Percentiles rank a stretch among this genome's conserved stretches.
These are phyloP conservation scores for Xanthia icteritia DNA, from an alignment of 2,888 invertebrate species.

Conservation along the genomic window DNA sequence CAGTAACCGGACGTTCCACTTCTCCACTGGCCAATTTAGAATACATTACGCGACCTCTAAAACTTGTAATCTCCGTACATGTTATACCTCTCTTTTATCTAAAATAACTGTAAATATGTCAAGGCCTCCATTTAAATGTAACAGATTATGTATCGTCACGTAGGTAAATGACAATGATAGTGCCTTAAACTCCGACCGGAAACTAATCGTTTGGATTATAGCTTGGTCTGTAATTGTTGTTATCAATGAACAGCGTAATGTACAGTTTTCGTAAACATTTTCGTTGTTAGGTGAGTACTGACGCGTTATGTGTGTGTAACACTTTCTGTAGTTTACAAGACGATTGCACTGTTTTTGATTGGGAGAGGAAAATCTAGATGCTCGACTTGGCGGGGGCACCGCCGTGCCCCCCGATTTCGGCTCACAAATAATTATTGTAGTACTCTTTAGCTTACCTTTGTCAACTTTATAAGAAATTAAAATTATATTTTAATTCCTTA, in stretches of 20 bases:
- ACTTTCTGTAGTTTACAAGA: slow-evolving; percentile 32
- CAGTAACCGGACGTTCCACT: slow-evolving; percentile 23
- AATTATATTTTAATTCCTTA: too few relatives aligned
- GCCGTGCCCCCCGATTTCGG: background rate
- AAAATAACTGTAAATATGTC: slow-evolving; percentile 58
- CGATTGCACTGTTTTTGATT: slow-evolving; percentile 2
- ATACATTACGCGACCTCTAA: slow-evolving; percentile 59
- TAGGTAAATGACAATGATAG: slow-evolving; percentile 37
- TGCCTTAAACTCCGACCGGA: slow-evolving; percentile 56
- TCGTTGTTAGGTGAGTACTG: slow-evolving; percentile 65
- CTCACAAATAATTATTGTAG: background rate
- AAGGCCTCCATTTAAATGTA: slow-evolving; percentile 48
- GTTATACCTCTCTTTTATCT: slow-evolving; percentile 51
- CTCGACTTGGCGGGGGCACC: too few relatives aligned
- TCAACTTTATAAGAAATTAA: background rate
- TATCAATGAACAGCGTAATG: slow-evolving; percentile 65
- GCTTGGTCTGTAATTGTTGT: slow-evolving; percentile 57
- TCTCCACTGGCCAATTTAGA: slow-evolving; percentile 43
- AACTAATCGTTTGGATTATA: slow-evolving; percentile 63
- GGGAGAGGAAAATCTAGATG: background rate
- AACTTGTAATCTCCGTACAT: slow-evolving; percentile 50
- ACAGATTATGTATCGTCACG: slow-evolving; percentile 28
- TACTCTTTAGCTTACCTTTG: background rate
- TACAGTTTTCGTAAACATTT: slow-evolving; percentile 71
- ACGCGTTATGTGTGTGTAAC: slow-evolving; percentile 59